phyloP scores from a whole-genome alignment of 2,888 invertebrate species.

The Chrysolina haemoptera region DNA sequence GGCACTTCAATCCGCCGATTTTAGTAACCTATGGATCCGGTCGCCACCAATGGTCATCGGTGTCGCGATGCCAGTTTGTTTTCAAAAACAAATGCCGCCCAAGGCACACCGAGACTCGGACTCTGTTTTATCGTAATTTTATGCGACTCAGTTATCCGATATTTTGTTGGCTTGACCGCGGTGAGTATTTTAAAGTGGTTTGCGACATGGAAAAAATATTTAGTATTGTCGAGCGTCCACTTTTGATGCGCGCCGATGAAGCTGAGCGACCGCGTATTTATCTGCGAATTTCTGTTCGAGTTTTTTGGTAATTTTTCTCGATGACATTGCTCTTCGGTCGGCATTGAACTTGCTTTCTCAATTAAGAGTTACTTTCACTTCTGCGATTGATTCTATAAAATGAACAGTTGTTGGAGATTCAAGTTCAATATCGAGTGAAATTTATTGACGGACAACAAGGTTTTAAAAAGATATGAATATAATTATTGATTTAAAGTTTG shows the following conservation, averaged over 20 bases:
- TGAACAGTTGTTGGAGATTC: neutral
- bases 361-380: conserved; percentile 9
- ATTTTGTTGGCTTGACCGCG: conserved; percentile 16
- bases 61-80: conserved; percentile 33
- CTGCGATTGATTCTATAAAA: neutral
- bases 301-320: neutral
- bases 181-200: conserved; percentile 30
- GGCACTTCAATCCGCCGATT: conserved; percentile 41
- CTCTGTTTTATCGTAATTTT: conserved; percentile 37
- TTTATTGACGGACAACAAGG: conserved; percentile 51
- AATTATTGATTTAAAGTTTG: too few species aligned
- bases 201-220: conserved; percentile 32
- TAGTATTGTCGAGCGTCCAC: conserved; percentile 23
- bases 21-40: conserved; percentile 38
- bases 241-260: conserved; percentile 10
- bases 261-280: neutral
- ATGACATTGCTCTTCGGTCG: neutral
- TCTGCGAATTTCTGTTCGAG: neutral
- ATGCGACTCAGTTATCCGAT: conserved; percentile 31
- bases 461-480: too few species aligned
- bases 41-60: conserved; percentile 35
- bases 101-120: conserved; percentile 27
- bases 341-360: conserved; percentile 19
- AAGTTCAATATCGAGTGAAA: neutral
- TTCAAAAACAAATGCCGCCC: conserved; percentile 39